Conservation (phyloP, 1,140 invertebrate species). For the Epicauta chinensis region DNA sequence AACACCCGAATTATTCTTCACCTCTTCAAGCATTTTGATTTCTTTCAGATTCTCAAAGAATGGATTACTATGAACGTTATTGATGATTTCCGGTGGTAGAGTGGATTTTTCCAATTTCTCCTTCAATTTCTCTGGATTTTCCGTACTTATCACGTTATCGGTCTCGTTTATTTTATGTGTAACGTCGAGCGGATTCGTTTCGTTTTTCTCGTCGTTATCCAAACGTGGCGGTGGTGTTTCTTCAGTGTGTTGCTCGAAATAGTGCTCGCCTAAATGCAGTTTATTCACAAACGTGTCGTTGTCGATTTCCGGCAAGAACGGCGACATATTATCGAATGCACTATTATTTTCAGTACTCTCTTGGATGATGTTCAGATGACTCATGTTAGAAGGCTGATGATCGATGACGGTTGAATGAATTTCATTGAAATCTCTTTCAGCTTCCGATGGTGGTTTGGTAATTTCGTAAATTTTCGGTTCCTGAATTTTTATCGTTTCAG, state of each 20-base stretch:
- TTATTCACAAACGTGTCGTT: constrained; percentile 51
- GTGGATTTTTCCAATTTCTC: constrained; percentile 19
- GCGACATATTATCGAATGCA: constrained; percentile 50
- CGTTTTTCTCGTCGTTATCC: constrained; percentile 41
- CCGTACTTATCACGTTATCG: not conserved
- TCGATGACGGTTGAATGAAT: not conserved
- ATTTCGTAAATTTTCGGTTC: constrained; percentile 1
- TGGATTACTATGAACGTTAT: constrained; percentile 38
- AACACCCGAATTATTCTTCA: not conserved
- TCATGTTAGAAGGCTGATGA: not conserved
- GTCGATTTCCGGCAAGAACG: constrained; percentile 56
- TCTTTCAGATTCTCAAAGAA: constrained; percentile 22
- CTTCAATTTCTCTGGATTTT: not conserved
- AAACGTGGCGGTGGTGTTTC: constrained; percentile 27
- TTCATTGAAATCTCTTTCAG: no score
- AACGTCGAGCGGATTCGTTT: constrained; percentile 37
- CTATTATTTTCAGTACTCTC: constrained; percentile 17
- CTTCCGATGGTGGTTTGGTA: not conserved
- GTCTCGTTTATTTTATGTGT: not conserved
- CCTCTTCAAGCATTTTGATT: not conserved
- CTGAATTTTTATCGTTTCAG: not conserved
- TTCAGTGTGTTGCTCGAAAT: constrained; percentile 20
- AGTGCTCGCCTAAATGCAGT: constrained; percentile 42
- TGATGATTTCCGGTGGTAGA: constrained; percentile 32
- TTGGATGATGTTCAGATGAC: not conserved